Evolutionary conservation across 2,888 invertebrate species (phyloP), one percentile per base, ranked within the genome.

Genomic region (Dione vanillae): DNA sequence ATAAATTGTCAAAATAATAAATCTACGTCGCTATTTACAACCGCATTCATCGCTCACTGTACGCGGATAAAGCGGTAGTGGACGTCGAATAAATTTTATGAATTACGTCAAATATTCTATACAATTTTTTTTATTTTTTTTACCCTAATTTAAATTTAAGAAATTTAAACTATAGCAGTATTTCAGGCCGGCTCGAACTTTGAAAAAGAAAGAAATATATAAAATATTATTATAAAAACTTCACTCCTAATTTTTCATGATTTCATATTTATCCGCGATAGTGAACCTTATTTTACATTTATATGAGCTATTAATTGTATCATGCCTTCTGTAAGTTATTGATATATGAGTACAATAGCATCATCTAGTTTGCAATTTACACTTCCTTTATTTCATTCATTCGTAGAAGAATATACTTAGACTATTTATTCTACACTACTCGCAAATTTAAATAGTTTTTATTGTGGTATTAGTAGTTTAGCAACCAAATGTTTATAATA

Each of bases 1-100:
- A 64, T 37, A 64, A 14, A 19, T 64, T 64, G 54, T 54, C 12
- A 37, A 16, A 62, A 61, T 62, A 56, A 69, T 65, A 65, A 65
- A 68, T 70, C 67, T 41, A 27, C 47, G 67, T 70, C 65, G 65
- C 12, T 35, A 35, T 59, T 19, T 59, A 54, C 54, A 40, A 65
- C 65, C 70, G 70, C 73, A 68, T 45, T 65, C 65, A 68, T 71
- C 65, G 59, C 59, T 71, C 71, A 59, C 68, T 35, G 67, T 49
- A 61, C 37, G 27, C 61, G 27, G 27, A 47, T 54, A 58, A 56
- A 43, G 37, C 43, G 49, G 16, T 9, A 51, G 14, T 51, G 64
- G 37, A 64, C 64, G 49, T 14, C 20, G 49, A 47, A 64, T 37
- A 64, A n/a, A 2, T 49, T 49, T 49, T 51, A 20, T 40, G 40